phyloP scores from a whole-genome alignment of 2,113 vertebrate genomes.

The Eudyptes chrysolophus region DNA sequence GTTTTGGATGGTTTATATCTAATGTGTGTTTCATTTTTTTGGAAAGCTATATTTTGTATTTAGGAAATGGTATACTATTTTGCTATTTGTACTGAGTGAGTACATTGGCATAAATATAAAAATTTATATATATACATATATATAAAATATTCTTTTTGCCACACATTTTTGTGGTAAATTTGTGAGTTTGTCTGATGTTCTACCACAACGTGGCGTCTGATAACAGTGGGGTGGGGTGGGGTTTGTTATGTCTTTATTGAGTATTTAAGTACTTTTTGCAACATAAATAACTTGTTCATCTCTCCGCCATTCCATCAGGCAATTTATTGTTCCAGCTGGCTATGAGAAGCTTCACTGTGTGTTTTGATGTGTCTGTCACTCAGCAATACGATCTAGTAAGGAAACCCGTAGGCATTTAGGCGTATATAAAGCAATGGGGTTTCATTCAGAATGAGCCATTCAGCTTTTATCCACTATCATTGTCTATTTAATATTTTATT shows the following conservation, averaged over 20 bases:
- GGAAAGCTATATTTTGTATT: constrained; percentile 89
- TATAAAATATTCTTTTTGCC: constrained; percentile 87
- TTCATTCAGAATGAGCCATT: constrained; percentile 75
- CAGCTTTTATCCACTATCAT: constrained; percentile 72
- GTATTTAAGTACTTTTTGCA: constrained; percentile 80
- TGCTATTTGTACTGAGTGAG: constrained; percentile 87
- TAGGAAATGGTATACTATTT: constrained; percentile 86
- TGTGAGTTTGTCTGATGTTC: constrained; percentile 85
- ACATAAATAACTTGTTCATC: constrained; percentile 73
- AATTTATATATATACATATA: constrained; percentile 83
- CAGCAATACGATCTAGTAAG: constrained; percentile 24
- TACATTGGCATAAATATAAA: constrained; percentile 86
- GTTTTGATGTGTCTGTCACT: constrained; percentile 51
- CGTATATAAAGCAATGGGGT: constrained; percentile 25
- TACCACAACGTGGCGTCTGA: constrained; percentile 83
- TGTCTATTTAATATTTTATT: constrained; percentile 81
- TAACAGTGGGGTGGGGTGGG: constrained; percentile 84
- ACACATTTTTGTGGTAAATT: constrained; percentile 83
- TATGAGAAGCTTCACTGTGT: constrained; percentile 60
- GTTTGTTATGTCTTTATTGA: constrained; percentile 82
- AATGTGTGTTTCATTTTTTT: constrained; percentile 88
- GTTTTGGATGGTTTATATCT: constrained; percentile 89
- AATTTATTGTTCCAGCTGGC: constrained; percentile 66
- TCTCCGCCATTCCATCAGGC: constrained; percentile 78
- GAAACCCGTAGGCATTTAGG: constrained; percentile 54